These are phyloP conservation scores for Oryzias javanicus DNA, from an alignment of 2,113 vertebrate genomes.

Conservation along the genomic window DNA sequence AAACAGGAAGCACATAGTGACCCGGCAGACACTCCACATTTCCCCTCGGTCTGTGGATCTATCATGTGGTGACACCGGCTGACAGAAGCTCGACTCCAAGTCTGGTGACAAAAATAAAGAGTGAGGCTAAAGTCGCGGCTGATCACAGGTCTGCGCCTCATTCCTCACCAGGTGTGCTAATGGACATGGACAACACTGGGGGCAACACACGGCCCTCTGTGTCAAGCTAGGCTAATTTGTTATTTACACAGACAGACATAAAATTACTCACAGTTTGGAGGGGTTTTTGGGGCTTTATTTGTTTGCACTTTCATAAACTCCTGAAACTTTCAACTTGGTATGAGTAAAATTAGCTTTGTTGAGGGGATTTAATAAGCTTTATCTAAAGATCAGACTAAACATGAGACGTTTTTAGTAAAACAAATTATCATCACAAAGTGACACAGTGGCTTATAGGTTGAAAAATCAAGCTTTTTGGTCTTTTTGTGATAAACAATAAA, in stretches of 20 bases:
- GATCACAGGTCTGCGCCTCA: conserved; percentile 63
- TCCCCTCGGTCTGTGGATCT: conserved; percentile 36
- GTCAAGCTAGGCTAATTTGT: not conserved
- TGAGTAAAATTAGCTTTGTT: too few relatives aligned
- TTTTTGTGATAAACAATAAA: too few relatives aligned
- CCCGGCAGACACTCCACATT: conserved; percentile 49
- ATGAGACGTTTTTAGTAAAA: too few relatives aligned
- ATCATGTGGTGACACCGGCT: conserved; percentile 50
- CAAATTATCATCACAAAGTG: too few relatives aligned
- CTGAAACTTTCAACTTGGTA: not conserved
- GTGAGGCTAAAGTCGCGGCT: conserved; percentile 62
- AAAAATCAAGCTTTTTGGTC: too few relatives aligned
- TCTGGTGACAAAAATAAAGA: conserved; percentile 64
- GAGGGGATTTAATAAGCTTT: too few relatives aligned
- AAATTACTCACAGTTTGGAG: not conserved
- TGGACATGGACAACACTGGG: conserved; percentile 57
- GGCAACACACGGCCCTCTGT: conserved; percentile 31
- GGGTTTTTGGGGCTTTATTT: not conserved
- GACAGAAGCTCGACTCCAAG: conserved; percentile 34
- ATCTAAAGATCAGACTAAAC: too few relatives aligned
- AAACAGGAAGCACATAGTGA: conserved; percentile 64
- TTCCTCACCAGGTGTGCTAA: conserved; percentile 59
- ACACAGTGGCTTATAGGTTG: too few relatives aligned
- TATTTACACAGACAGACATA: not conserved
- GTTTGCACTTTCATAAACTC: not conserved